Conservation (phyloP, 2,797 vertebrate species). For the Coregonus sp. region DNA sequence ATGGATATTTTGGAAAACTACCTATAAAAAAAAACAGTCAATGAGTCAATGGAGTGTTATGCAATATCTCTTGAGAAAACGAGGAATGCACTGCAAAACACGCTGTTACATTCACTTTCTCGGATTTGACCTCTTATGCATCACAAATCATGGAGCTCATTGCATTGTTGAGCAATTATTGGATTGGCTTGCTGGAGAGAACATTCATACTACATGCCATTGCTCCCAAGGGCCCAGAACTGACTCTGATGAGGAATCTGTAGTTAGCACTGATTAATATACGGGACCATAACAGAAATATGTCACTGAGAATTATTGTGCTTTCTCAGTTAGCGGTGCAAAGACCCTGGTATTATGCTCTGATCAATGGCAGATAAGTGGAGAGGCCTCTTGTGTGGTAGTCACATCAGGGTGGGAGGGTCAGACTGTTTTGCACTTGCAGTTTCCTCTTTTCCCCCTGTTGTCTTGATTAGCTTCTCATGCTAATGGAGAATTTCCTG, state of each 20-base stretch:
- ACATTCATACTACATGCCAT: too few relatives aligned
- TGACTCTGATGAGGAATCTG: not conserved
- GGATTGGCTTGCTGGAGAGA: constrained; percentile 6
- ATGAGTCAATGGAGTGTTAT: not conserved
- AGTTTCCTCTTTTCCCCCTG: constrained; percentile 55
- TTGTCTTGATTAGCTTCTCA: constrained; percentile 65
- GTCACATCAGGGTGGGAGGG: constrained; percentile 36
- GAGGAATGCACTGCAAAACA: constrained; percentile 1
- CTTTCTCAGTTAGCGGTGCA: not conserved
- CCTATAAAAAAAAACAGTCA: not conserved
- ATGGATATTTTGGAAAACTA: too few relatives aligned
- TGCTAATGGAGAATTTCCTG: constrained; percentile 77
- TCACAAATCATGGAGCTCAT: not conserved
- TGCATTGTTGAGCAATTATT: constrained; percentile 6
- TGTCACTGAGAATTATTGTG: not conserved
- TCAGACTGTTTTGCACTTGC: constrained; percentile 50
- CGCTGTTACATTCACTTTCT: not conserved
- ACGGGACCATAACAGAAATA: not conserved
- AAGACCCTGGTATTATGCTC: not conserved
- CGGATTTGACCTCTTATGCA: not conserved
- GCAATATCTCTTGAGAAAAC: not conserved
- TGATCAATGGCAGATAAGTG: too few relatives aligned
- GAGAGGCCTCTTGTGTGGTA: constrained; percentile 2
- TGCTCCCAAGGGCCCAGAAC: not conserved
- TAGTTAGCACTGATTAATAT: not conserved